Evolutionary conservation across 2,113 vertebrate species (phyloP).

Genomic region (Stegostoma tigrinum): DNA sequence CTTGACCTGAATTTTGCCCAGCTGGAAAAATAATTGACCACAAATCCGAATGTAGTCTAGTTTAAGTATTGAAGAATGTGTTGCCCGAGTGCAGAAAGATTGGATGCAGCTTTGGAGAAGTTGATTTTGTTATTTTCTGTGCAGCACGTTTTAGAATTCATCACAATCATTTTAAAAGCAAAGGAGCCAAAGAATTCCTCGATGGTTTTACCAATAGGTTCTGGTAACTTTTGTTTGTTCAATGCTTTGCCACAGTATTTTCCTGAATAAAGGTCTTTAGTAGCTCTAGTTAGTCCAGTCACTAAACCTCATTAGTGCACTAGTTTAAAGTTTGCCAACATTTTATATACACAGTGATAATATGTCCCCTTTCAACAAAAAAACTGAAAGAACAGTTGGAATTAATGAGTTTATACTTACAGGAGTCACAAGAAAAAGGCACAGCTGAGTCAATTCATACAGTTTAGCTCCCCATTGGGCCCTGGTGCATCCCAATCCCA

Average conservation of each 20-base stretch:
- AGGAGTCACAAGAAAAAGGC: slow-evolving; percentile 62
- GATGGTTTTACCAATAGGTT: not conserved
- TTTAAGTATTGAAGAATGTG: not conserved
- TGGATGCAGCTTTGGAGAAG: not conserved
- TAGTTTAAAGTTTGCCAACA: not conserved
- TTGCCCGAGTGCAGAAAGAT: not conserved
- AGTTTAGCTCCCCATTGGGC: slow-evolving; percentile 54
- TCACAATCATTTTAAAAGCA: not conserved
- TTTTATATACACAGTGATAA: not conserved
- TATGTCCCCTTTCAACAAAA: not conserved
- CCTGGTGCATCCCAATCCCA: slow-evolving; percentile 65
- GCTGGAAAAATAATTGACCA: not conserved
- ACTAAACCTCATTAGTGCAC: not conserved
- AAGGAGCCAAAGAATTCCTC: not conserved
- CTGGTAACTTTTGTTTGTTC: not conserved
- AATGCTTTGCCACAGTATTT: not conserved
- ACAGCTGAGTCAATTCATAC: slow-evolving; percentile 71
- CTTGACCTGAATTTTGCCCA: not conserved
- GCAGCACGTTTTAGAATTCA: too few relatives aligned
- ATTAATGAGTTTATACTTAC: slow-evolving; percentile 60
- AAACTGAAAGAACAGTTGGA: slow-evolving; percentile 52
- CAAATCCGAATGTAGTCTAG: not conserved
- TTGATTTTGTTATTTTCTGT: not conserved
- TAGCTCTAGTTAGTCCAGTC: not conserved
- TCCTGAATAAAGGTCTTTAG: not conserved